phyloP scores from a whole-genome alignment of 2,113 vertebrate genomes.

The Thinocorus orbignyianus region DNA sequence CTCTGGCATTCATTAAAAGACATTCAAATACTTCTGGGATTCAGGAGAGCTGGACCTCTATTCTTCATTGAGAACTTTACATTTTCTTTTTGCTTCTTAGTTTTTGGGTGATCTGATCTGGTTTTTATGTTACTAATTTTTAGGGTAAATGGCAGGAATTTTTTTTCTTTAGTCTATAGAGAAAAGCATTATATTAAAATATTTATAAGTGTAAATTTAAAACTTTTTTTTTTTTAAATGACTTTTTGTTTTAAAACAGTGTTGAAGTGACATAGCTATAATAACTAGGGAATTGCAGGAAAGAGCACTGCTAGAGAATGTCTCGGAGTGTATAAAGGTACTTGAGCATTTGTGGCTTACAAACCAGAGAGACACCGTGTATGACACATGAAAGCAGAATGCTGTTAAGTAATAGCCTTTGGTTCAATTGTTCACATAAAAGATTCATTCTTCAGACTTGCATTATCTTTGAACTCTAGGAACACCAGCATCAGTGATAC shows the following conservation, averaged over 20 bases:
- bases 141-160: not conserved
- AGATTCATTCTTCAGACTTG: not conserved
- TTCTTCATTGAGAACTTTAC: not conserved
- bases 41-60: not conserved
- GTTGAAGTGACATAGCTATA: not conserved
- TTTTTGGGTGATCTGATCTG: rapidly evolving
- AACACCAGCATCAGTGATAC: not conserved
- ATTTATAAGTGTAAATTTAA: not conserved
- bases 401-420: not conserved
- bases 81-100: not conserved
- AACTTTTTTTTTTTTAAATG: not conserved
- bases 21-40: not conserved
- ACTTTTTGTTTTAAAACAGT: not conserved
- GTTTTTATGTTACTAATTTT: not conserved
- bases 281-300: not conserved
- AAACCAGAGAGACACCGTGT: not conserved
- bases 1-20: not conserved
- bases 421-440: not conserved
- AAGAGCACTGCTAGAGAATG: not conserved
- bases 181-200: not conserved
- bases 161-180: not conserved
- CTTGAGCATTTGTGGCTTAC: not conserved
- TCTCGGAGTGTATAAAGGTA: not conserved
- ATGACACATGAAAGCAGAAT: not conserved
- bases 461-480: not conserved